Evolutionary conservation across 2,113 vertebrate genomes (phyloP), one percentile per base, ranked within the genome.

Genomic region (Natator depressus): DNA sequence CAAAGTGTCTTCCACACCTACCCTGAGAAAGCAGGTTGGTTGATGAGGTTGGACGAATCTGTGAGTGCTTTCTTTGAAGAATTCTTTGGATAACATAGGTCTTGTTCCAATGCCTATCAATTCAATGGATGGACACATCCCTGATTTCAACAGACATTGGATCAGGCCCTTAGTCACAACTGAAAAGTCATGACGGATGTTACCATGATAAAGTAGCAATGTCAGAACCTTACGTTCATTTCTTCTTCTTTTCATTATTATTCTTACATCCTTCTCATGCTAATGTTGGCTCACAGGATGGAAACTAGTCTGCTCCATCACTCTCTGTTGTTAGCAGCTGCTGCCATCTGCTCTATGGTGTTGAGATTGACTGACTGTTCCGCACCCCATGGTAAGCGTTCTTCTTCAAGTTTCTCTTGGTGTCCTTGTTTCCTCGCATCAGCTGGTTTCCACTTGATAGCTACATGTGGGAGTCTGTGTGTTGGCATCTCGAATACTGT

Each of bases 71-170:
- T 29, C 22, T 91, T 88, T 80, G 22, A 84, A 82, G 87, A 6
- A 2, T 84, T 92, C 31, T 83, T 31, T 1, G 0, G 0, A 0
- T 42, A 27, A 82, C 53, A 11, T 3, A 78, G 76, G 54, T 3
- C 8, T 78, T 78, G 22, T 10, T 12, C 5, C 24, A 55, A 42
- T 91, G 51, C 57, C 49, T 22, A n/a, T 50, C 81, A 89, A 89
- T 54, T 84, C n/a, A 69, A 19, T 4, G 2, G 29, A 1, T 10
- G 72, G 75, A 31, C 38, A 92, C 88, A 75, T 55, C 76, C 12
- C 54, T 72, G 38, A 83, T 65, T 50, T 75, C 11, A 85, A 55
- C 6, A 0, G 0, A 31, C 93, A 42, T 89, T 93, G 13, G 55
- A 24, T 91, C 31, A 91, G 80, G 2, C 59, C n/a, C 16, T 80